phyloP scores from a whole-genome alignment of 2,797 vertebrate genomes.

The Cyprinella venusta region DNA sequence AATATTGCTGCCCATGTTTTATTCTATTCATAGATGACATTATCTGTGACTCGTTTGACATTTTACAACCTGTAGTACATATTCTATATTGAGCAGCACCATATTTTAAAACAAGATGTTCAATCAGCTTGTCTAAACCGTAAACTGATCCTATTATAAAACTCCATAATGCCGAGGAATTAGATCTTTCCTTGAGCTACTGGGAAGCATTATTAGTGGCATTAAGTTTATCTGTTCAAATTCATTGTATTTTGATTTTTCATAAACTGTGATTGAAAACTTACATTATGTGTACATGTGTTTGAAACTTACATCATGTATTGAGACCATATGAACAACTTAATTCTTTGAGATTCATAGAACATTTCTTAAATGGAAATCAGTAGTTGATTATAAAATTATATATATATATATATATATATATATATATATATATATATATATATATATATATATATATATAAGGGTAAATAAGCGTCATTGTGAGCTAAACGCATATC shows the following conservation, averaged over 20 bases:
- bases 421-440: too few species aligned
- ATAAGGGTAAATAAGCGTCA: too few species aligned
- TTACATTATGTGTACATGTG: neutral
- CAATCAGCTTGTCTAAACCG: neutral
- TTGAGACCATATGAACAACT: neutral
- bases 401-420: too few species aligned
- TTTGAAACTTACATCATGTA: neutral
- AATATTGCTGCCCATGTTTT: neutral
- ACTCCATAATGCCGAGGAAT: neutral
- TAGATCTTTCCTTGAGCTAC: neutral
- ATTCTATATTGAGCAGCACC: constrained; percentile 13
- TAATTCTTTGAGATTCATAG: neutral
- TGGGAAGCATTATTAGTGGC: neutral
- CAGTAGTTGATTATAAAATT: neutral
- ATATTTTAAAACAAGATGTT: neutral
- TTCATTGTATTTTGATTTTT: neutral
- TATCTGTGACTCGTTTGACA: constrained; percentile 29
- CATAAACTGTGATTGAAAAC: neutral
- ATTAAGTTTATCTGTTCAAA: neutral
- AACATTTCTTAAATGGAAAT: neutral
- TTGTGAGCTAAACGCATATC: too few species aligned
- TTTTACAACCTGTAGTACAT: constrained; percentile 23
- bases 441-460: too few species aligned
- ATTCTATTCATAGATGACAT: constrained; percentile 15
- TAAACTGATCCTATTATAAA: neutral